phyloP scores from a whole-genome alignment of 2,113 vertebrate species.

The Catharus fuscescens region DNA sequence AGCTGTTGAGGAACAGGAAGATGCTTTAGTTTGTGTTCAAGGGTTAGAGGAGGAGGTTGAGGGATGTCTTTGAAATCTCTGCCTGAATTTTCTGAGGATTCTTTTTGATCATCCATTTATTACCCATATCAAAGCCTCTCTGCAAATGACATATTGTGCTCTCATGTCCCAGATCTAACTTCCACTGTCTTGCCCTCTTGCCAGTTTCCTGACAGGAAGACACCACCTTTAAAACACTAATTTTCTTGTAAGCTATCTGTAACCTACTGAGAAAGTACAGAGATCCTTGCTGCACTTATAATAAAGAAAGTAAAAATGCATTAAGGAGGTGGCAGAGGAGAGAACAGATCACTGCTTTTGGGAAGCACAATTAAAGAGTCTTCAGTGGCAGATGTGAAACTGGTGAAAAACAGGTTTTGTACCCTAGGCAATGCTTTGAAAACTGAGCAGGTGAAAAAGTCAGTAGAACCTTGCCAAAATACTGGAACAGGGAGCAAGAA shows the following conservation, averaged over 20 bases:
- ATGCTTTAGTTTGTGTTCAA: neutral
- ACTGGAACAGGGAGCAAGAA: neutral
- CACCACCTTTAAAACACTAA: neutral
- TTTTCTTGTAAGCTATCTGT: neutral
- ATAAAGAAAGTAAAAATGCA: constrained; percentile 1
- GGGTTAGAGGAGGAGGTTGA: neutral
- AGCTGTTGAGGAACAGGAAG: neutral
- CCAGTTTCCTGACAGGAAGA: neutral
- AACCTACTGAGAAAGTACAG: neutral
- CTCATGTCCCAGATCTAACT: neutral
- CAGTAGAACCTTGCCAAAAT: neutral
- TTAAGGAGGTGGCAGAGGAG: neutral
- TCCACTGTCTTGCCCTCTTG: neutral
- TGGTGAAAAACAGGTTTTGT: neutral
- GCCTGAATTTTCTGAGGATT: neutral
- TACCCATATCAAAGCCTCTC: neutral
- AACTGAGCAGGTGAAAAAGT: neutral
- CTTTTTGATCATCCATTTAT: neutral
- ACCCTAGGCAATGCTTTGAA: neutral
- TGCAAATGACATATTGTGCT: neutral
- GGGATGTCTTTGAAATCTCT: neutral
- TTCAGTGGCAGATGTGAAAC: neutral
- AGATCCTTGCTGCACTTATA: neutral
- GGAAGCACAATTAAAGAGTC: neutral
- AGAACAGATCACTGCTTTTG: neutral